phyloP scores from a whole-genome alignment of 2,888 invertebrate genomes.

The Lypha dubia region DNA sequence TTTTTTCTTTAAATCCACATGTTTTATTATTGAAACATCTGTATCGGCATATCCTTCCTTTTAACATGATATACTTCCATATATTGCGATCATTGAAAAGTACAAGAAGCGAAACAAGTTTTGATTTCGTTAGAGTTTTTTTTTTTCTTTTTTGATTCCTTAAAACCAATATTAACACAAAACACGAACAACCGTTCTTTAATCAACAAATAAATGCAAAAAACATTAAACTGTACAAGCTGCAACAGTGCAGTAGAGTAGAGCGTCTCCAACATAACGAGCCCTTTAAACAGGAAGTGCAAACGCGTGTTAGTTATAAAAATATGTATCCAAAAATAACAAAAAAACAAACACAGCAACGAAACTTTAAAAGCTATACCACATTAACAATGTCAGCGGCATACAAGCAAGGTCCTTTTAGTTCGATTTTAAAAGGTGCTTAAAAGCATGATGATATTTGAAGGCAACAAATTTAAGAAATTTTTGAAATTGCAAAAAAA shows the following conservation, averaged over 20 bases:
- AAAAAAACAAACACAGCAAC: background rate
- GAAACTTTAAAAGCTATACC: slow-evolving; percentile 6
- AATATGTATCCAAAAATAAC: slow-evolving; percentile 39
- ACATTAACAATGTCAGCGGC: slow-evolving; percentile 9
- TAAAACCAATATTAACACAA: background rate
- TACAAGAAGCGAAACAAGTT: slow-evolving; percentile 42
- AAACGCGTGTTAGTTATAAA: slow-evolving; percentile 67
- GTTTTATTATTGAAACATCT: slow-evolving; percentile 57
- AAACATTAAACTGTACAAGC: slow-evolving; percentile 43
- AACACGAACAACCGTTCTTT: background rate
- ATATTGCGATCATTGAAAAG: background rate
- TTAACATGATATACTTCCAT: slow-evolving; percentile 47
- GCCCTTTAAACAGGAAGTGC: slow-evolving; percentile 54
- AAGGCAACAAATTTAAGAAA: no score
- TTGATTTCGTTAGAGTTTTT: slow-evolving; percentile 53
- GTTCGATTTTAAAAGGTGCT: background rate
- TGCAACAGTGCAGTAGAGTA: slow-evolving; percentile 12
- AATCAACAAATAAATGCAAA: slow-evolving; percentile 13
- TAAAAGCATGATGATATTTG: background rate
- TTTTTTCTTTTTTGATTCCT: slow-evolving; percentile 33
- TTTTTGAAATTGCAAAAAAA: no score
- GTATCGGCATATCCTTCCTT: slow-evolving; percentile 62
- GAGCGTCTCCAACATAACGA: background rate
- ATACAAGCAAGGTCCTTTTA: slow-evolving; percentile 35
- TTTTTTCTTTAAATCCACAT: slow-evolving; percentile 29